These are phyloP conservation scores for Odontophorus gujanensis DNA, from an alignment of 2,113 vertebrate species.

Conservation along the genomic window DNA sequence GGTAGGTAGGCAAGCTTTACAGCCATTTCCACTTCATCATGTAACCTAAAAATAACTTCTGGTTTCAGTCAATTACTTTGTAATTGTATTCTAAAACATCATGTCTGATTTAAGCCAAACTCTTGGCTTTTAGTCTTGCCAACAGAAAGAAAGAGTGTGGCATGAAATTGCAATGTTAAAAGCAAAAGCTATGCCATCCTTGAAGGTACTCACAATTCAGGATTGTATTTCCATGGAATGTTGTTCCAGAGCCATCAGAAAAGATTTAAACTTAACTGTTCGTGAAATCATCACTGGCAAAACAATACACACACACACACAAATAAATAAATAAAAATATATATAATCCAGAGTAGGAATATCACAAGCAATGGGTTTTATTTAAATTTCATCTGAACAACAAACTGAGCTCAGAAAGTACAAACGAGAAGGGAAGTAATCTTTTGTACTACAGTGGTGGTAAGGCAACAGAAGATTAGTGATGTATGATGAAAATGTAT, in stretches of 20 bases:
- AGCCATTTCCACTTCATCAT: neutral
- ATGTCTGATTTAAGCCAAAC: slow-evolving; percentile 21
- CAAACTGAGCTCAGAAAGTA: neutral
- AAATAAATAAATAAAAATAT: neutral
- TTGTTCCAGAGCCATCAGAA: neutral
- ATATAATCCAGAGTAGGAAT: neutral
- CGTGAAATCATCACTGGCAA: neutral
- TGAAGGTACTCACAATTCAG: neutral
- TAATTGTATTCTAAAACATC: slow-evolving; percentile 43
- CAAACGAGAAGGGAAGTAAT: neutral
- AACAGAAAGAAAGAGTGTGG: neutral
- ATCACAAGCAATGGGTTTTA: rapidly evolving
- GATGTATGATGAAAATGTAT: neutral
- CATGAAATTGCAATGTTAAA: slow-evolving; percentile 12
- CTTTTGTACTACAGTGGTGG: neutral
- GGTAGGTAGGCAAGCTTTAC: neutral
- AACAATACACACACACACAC: neutral
- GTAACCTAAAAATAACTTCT: slow-evolving; percentile 4
- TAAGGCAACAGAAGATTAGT: neutral
- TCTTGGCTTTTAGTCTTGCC: slow-evolving; percentile 30
- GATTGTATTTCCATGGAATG: neutral
- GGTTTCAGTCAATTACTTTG: slow-evolving; percentile 43
- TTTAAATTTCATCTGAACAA: neutral
- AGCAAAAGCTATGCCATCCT: neutral
- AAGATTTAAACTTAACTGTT: neutral